A percentile compares a stretch with the other conserved stretches of the same genome.
Evolutionary conservation across 1,140 invertebrate genomes (phyloP).

Genomic region (Drosophila tristis): DNA sequence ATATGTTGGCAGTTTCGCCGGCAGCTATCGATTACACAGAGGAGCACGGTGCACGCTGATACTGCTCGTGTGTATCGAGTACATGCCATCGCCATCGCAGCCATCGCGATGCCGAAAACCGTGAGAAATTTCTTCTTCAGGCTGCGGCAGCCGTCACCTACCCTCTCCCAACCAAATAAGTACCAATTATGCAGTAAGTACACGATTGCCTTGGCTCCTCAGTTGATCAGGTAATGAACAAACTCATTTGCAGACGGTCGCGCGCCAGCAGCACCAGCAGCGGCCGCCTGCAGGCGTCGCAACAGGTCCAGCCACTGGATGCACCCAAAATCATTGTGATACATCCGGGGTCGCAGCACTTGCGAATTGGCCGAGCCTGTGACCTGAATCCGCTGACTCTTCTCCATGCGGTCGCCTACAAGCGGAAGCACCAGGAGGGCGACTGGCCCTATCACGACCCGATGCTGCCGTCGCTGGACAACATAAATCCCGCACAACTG

Average conservation of each 20-base stretch:
- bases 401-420: constrained; percentile 93
- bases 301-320: constrained; percentile 56
- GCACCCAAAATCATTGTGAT: constrained; percentile 95
- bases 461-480: constrained; percentile 68
- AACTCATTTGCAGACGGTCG: constrained; percentile 42
- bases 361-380: constrained; percentile 94
- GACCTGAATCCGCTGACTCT: constrained; percentile 94
- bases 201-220: no score
- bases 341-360: constrained; percentile 95
- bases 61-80: no score
- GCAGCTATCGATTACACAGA: no score
- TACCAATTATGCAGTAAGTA: no score
- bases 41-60: no score
- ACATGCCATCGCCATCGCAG: no score
- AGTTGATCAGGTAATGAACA: no score
- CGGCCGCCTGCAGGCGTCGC: constrained; percentile 36
- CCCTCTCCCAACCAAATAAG: no score
- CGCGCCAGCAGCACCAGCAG: constrained; percentile 74
- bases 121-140: no score
- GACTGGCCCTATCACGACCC: constrained; percentile 88
- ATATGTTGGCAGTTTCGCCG: no score
- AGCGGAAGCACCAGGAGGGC: constrained; percentile 87
- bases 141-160: no score
- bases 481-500: constrained; percentile 31
- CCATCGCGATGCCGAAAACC: no score